Evolutionary conservation across 1,140 invertebrate species (phyloP).

Genomic region (Aphelenchoides besseyi): DNA sequence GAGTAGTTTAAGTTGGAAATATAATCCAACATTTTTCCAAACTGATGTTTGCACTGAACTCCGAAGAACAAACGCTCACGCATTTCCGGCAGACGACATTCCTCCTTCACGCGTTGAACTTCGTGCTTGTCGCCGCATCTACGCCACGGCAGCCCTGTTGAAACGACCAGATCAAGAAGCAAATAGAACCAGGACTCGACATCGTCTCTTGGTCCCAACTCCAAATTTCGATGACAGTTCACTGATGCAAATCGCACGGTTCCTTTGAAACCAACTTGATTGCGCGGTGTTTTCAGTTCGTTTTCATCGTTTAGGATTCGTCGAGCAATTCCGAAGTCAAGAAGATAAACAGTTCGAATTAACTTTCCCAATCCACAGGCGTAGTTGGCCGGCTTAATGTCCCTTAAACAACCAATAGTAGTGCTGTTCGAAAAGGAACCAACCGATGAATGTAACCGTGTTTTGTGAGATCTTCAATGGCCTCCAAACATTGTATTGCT

Average conservation of each 20-base stretch:
- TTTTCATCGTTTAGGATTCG: slow-evolving; percentile 38
- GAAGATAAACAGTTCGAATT: slow-evolving; percentile 33
- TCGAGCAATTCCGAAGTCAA: slow-evolving; percentile 49
- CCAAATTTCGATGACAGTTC: slow-evolving; percentile 34
- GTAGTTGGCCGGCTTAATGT: slow-evolving; percentile 39
- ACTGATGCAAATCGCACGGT: slow-evolving; percentile 49
- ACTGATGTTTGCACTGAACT: slow-evolving; percentile 23
- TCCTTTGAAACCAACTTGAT: slow-evolving; percentile 38
- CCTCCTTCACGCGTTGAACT: slow-evolving; percentile 31
- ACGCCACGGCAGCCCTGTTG: slow-evolving; percentile 37
- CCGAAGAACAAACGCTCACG: slow-evolving; percentile 15
- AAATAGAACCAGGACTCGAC: slow-evolving; percentile 50
- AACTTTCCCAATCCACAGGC: slow-evolving; percentile 27
- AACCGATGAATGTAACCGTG: slow-evolving; percentile 37
- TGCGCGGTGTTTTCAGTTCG: slow-evolving; percentile 43
- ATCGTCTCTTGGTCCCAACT: slow-evolving; percentile 45
- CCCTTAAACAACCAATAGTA: slow-evolving; percentile 23
- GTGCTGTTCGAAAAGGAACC: not conserved
- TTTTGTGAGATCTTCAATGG: slow-evolving; percentile 32
- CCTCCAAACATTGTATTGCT: slow-evolving; percentile 40
- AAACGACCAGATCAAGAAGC: slow-evolving; percentile 34
- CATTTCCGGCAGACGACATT: slow-evolving; percentile 22
- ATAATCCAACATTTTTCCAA: slow-evolving; percentile 37
- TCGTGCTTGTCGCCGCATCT: slow-evolving; percentile 43
- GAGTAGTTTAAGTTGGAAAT: slow-evolving; percentile 33